phyloP scores from a whole-genome alignment of 2,113 vertebrate species.

The Dissostichus mawsoni region DNA sequence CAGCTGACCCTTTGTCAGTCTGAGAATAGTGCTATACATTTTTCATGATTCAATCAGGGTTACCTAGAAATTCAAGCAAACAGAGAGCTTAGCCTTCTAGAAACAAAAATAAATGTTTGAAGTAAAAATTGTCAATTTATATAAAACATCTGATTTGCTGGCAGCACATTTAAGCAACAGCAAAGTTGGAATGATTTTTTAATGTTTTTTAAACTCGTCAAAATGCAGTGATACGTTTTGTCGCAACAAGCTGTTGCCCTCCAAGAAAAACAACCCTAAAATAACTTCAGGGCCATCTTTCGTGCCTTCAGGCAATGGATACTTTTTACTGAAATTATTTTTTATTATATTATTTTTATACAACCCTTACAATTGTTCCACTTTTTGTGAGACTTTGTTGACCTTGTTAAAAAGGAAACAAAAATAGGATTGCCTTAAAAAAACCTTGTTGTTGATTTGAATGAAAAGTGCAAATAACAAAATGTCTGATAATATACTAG shows the following conservation, averaged over 20 bases:
- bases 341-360: neutral
- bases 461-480: too few relatives aligned
- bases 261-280: neutral
- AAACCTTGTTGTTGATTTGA: neutral
- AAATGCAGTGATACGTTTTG: too few relatives aligned
- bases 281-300: neutral
- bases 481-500: neutral
- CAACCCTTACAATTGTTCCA: neutral
- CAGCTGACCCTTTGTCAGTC: conserved; percentile 15
- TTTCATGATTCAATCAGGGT: conserved; percentile 66
- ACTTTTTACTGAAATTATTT: neutral
- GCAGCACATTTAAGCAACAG: neutral
- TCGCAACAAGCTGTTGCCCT: neutral
- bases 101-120: neutral
- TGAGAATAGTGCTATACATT: conserved; percentile 42
- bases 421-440: too few relatives aligned
- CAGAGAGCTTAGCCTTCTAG: conserved; percentile 7
- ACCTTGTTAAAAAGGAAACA: too few relatives aligned
- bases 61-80: conserved; percentile 35
- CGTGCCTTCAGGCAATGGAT: neutral
- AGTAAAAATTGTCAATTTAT: neutral
- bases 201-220: too few relatives aligned
- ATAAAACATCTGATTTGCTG: neutral
- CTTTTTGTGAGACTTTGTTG: neutral
- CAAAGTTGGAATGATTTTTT: neutral